Base-by-base conservation (phyloP, 2,113 vertebrate genomes). In the Origma solitaria region DNA sequence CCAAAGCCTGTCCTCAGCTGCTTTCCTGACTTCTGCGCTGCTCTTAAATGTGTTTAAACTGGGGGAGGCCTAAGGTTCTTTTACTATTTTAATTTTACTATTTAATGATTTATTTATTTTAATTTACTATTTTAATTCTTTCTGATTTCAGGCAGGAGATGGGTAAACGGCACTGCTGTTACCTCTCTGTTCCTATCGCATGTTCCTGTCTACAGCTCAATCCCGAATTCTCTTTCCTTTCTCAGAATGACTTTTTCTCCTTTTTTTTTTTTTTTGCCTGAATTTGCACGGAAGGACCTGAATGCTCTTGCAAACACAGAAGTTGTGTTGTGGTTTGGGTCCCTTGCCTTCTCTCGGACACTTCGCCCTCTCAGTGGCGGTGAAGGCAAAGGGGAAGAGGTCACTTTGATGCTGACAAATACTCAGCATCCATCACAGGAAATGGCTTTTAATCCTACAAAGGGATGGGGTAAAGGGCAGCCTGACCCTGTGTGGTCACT, bases 381-480 rank as follows among this genome's bases (percentile, higher is more conserved):
- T 19, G 25, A 9, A 57, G 40, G 21, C 24, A 25, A 60, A 68
- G 56, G 60, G 42, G 83, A 64, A 68, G 45, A 35, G 21, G 16
- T 16, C 21, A 1, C n/a, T 68, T 25, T 15, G 86, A 15, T 54
- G 47, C 51, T 86, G 72, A 25, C 16, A 33, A 38, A 17, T 10
- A 4, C 1, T 15, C 71, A 64, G 28, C 3, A 1, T 7, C 73
- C 51, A 1, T 9, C 9, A 3, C 0, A 25, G 84, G 40, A 81
- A 38, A 47, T 6, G 24, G 27, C 42, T 78, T 62, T 88, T 11
- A 38, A 5, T 7, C 4, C 60, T 25, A 38, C 30, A 57, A 22
- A 10, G 37, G 65, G 33, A 69, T 1, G 1, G 75, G 47, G 35
- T 20, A 21, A 77, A 33, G 0, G 9, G 16, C 75, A 93, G 76